Conservation (phyloP, 2,888 invertebrate genomes). For the Lagria hirta region DNA sequence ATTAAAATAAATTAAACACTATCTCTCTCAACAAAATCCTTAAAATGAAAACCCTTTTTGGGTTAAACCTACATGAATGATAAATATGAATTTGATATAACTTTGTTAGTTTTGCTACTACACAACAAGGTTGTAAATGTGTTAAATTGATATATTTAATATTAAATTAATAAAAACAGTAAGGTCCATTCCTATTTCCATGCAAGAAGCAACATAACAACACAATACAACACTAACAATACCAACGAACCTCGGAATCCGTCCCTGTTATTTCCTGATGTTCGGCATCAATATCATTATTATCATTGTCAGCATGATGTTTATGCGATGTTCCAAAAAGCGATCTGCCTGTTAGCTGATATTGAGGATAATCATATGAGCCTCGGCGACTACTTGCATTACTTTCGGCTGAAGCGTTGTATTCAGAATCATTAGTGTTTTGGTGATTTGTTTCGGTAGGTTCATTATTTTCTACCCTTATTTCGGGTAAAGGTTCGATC, state of each 20-base stretch:
- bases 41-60: no score
- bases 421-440: conserved; percentile 46
- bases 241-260: conserved; percentile 25
- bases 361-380: conserved; percentile 33
- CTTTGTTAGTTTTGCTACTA: no score
- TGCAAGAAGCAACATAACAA: background rate
- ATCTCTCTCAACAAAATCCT: no score
- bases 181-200: no score
- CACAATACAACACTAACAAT: conserved; percentile 7
- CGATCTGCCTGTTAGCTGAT: conserved; percentile 17
- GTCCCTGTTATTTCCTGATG: conserved; percentile 21
- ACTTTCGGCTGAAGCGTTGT: conserved; percentile 51
- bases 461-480: conserved; percentile 11
- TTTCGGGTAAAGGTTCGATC: conserved; percentile 17
- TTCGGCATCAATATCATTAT: no score
- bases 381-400: conserved; percentile 44
- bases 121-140: no score
- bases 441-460: conserved; percentile 15
- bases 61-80: no score
- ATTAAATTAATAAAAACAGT: no score
- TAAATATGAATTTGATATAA: no score
- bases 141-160: no score
- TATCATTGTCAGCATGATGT: conserved; percentile 6
- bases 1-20: no score
- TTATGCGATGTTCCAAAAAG: conserved; percentile 22